A percentile compares a stretch with the other conserved stretches of the same genome.
Evolutionary conservation across 1,140 invertebrate genomes (phyloP).

Genomic region (Drosophila burlai): DNA sequence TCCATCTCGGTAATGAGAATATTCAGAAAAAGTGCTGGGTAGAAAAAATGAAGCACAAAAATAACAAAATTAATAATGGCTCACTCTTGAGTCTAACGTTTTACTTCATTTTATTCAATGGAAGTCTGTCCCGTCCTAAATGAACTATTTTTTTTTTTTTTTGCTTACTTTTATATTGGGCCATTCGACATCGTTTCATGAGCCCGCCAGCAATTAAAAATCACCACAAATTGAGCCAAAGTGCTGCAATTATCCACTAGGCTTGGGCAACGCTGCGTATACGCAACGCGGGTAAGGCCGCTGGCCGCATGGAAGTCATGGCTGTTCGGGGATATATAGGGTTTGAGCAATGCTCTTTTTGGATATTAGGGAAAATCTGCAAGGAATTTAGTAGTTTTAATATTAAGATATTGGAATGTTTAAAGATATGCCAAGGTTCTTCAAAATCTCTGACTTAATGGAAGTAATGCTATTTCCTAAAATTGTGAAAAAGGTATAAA

Average conservation of each 20-base stretch:
- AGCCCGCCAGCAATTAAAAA: constrained; percentile 42
- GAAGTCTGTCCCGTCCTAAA: neutral
- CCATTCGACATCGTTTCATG: constrained; percentile 12
- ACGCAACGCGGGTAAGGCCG: constrained; percentile 39
- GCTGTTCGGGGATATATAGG: neutral
- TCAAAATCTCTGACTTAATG: neutral
- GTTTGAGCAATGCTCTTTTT: neutral
- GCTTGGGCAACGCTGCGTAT: constrained; percentile 50
- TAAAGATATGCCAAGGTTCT: fast-evolving
- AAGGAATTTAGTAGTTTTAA: neutral
- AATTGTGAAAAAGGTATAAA: too few species aligned
- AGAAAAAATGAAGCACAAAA: neutral
- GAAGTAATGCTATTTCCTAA: too few species aligned
- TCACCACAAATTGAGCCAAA: constrained; percentile 49
- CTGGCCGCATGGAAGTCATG: constrained; percentile 9
- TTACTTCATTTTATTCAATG: neutral
- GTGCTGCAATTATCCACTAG: constrained; percentile 51
- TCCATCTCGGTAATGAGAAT: constrained; percentile 36
- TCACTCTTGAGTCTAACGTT: constrained; percentile 7
- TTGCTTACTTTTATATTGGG: neutral
- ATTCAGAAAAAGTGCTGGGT: constrained; percentile 2
- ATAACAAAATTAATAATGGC: constrained; percentile 7
- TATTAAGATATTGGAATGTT: neutral
- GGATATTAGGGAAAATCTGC: too few species aligned
- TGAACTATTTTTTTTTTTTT: neutral